Evolutionary conservation across 2,797 vertebrate genomes (phyloP), one percentile per base, ranked within the genome.

Genomic region (Anguilla megastoma): DNA sequence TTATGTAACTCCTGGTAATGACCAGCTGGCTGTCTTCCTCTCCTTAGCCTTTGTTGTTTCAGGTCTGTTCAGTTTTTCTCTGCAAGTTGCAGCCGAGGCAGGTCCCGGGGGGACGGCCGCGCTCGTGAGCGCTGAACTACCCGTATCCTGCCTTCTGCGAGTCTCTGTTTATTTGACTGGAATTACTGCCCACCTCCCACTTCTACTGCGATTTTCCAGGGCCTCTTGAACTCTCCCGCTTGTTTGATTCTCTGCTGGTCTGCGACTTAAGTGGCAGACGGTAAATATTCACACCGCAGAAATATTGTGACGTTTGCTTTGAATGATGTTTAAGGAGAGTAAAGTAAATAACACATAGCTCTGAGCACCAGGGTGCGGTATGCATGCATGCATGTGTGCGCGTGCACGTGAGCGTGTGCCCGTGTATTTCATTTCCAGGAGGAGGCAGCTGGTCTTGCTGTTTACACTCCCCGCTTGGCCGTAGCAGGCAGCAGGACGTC

Each of bases 1-100:
- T 89, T 89, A 89, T 48, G 50, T 86, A 89, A 89, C 80, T 50
- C 12, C 69, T 54, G 60, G 84, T 82, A 85, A 80, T 87, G 58
- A 87, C 36, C 50, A 14, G 71, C 27, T 71, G 83, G 58, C 86
- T 86, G 50, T 24, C 8, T 85, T 14, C 82, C 76, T 63, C 12
- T 79, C 30, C 41, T 45, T 87, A 36, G 80, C 84, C 83, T 66
- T 50, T 60, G 85, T 80, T 36, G 33, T 24, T 24, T 5, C 33
- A 36, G 8, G 0, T 50, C 33, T 14, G 12, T 14, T 79, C 24
- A 8, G 33, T 83, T 56, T 87, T 66, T 9, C 86, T n/a, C n/a
- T 2, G 50, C 18, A 58, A 86, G 48, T 54, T n/a, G 10, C 41
- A 30, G 21, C n/a, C n/a, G 54, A 50, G 27, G 45, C 56, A 30